A percentile compares a stretch with the other conserved stretches of the same genome.
Conservation (phyloP, 2,888 invertebrate genomes). For the Acleris holmiana region DNA sequence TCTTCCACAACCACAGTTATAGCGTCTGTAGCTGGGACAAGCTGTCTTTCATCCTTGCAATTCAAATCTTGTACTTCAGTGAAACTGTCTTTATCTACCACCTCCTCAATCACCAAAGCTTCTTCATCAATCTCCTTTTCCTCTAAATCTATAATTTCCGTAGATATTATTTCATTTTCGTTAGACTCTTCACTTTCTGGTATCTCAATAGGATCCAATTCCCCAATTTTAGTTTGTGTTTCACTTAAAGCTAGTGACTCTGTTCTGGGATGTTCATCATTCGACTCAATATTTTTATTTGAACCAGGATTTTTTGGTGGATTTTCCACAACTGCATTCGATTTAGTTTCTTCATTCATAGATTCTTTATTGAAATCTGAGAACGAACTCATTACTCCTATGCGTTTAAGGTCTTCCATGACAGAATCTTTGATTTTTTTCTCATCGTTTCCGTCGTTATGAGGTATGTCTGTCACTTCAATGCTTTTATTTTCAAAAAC, state of each 20-base stretch:
- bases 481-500: conserved; percentile 15
- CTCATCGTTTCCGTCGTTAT: conserved; percentile 1
- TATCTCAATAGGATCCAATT: not conserved
- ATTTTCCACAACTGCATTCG: not conserved
- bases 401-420: conserved; percentile 11
- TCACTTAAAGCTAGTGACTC: conserved; percentile 17
- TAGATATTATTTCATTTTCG: conserved; percentile 4
- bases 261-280: conserved; percentile 23
- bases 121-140: conserved; percentile 21
- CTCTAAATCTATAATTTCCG: conserved; percentile 17
- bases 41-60: not conserved
- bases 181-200: conserved; percentile 6
- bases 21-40: conserved; percentile 6
- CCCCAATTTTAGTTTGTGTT: conserved; percentile 19
- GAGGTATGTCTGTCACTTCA: not conserved
- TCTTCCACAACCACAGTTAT: conserved; percentile 35
- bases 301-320: not conserved
- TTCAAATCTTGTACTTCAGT: not conserved
- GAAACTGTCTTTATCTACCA: conserved; percentile 1
- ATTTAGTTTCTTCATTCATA: not conserved
- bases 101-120: conserved; percentile 26
- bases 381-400: not conserved
- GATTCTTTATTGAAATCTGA: not conserved
- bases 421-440: conserved; percentile 11
- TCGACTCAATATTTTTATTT: conserved; percentile 9